Evolutionary conservation across 2,888 invertebrate genomes (phyloP), one percentile per base, ranked within the genome.

Genomic region (Ophion slaviceki): DNA sequence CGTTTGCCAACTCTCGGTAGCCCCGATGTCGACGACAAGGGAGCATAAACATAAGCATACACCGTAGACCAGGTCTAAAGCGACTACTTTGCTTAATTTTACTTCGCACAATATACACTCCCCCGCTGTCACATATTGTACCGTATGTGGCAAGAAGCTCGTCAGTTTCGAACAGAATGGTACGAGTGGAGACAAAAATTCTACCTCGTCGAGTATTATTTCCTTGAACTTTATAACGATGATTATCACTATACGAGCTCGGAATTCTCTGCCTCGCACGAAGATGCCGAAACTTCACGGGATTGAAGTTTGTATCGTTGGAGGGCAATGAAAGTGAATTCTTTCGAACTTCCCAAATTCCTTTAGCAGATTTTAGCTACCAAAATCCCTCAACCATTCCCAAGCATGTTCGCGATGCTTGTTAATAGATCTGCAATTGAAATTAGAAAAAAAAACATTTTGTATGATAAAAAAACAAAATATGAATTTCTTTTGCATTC

Each of bases 71-170:
- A 36, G 14, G 72, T 61, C 76, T 67, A 68, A 79, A 84, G 75
- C 84, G 84, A 80, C 77, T 66, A 84, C 80, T 84, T 84, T 64
- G 84, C 72, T 72, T 77, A 80, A 84, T 84, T 84, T 84, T 76
- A 80, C 76, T 61, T 62, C 71, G 84, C 40, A 57, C 67, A 77
- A 77, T 77, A 77, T 40, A 77, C 53, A 67, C 80, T 80, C 59
- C 20, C 32, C 11, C 47, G 20, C 57, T 53, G 72, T 24, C 67
- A 72, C 72, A 77, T 72, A 68, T 74, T 72, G 57, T 40, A 66
- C 68, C 66, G 20, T 45, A 11, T 66, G n/a, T 67, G 40, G 53
- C 70, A 14, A 47, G 70, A 28, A 64, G 70, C 64, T 32, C 28
- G 45, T 36, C 68, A 75, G 62, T 81, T 75, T 68, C 32, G 24